Base-by-base conservation (phyloP, 2,888 invertebrate species). In the Tinea trinotella region DNA sequence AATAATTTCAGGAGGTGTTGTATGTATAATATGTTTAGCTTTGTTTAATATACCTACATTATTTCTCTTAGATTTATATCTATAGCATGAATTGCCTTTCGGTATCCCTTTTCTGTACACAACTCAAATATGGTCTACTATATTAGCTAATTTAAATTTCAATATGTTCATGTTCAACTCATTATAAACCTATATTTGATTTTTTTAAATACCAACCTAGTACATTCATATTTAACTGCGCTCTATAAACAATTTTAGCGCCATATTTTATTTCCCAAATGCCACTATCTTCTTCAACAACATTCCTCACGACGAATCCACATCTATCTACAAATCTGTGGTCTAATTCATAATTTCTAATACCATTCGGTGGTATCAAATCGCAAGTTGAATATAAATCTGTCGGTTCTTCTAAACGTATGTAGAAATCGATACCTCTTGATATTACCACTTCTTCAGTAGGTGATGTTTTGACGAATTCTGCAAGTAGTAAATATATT, bases 181-280 rank as follows among this genome's bases (percentile, higher is more conserved):
- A n/a, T n/a, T n/a, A n/a, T n/a, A n/a, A n/a, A n/a, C n/a, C n/a
- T n/a, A n/a, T n/a, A n/a, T n/a, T n/a, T n/a, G n/a, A n/a, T n/a
- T n/a, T n/a, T n/a, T n/a, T n/a, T 40, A 15, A 4, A 12, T 13
- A 40, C 40, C 74, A 72, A 80, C 76, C 75, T 58, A 61, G 59
- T 15, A 80, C 70, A 50, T 55, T 60, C 1, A 81, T 69, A 17
- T 59, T 35, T 55, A 74, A 62, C 12, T 57, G 55, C 1, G 76
- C 76, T 62, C 59, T 68, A 56, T 73, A 71, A 22, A 59, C 59
- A 1, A 71, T 70, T 56, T 54, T 60, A n/a, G 61, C 58, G 56
- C 76, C 80, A 57, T 69, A 78, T 1, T 60, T 58, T 50, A 83
- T 79, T 34, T 62, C 58, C 80, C 81, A 83, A 12, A 52, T 55